These are phyloP conservation scores for Manis javanica DNA, from an alignment of 2,797 vertebrate genomes.

Conservation along the genomic window DNA sequence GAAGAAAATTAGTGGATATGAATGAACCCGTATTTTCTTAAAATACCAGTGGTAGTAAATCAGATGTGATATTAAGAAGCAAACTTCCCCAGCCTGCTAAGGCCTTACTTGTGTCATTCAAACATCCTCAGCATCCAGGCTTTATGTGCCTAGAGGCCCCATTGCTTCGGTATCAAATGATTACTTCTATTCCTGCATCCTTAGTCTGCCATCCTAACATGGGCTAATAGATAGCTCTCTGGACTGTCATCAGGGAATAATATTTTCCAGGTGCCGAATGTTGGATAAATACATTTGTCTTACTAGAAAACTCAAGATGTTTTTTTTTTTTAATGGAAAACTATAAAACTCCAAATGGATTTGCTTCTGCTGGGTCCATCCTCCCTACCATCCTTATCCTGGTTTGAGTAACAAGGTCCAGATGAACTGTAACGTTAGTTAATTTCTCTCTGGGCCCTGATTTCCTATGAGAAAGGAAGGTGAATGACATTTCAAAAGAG, in stretches of 20 bases:
- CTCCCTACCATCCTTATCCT: not conserved
- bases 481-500: constrained; percentile 79
- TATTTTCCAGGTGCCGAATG: constrained; percentile 72
- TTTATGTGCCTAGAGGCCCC: not conserved
- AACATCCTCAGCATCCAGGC: not conserved
- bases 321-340: constrained; percentile 49
- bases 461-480: constrained; percentile 73
- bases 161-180: not conserved
- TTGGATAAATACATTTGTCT: constrained; percentile 63
- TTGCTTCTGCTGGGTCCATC: constrained; percentile 56
- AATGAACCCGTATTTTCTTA: not conserved
- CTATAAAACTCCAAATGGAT: constrained; percentile 74
- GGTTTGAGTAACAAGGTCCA: constrained; percentile 74
- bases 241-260: constrained; percentile 61
- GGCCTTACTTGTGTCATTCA: not conserved
- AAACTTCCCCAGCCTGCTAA: not conserved
- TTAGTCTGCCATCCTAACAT: not conserved
- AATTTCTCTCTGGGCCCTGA: constrained; percentile 69
- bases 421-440: constrained; percentile 75
- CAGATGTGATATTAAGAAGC: not conserved
- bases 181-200: not conserved
- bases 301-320: constrained; percentile 49
- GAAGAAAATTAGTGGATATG: not conserved
- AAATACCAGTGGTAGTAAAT: not conserved
- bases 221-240: not conserved